These are phyloP conservation scores for Theristicus caerulescens DNA, from an alignment of 2,113 vertebrate genomes.

Conservation along the genomic window DNA sequence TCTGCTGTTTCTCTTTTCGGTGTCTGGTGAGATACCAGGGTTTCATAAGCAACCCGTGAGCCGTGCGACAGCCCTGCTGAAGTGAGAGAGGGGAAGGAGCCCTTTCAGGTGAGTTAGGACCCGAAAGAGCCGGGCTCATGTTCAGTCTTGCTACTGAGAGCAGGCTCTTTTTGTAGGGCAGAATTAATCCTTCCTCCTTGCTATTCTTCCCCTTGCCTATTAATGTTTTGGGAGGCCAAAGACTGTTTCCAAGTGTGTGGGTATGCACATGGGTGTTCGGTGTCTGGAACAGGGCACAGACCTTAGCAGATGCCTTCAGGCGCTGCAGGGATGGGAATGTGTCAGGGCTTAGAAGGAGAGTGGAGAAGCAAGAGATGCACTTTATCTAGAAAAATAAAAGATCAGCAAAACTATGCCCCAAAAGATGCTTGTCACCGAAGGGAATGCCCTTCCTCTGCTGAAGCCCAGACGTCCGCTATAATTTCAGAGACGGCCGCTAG, in stretches of 20 bases:
- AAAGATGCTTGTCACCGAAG: neutral
- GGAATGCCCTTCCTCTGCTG: neutral
- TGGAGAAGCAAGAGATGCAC: neutral
- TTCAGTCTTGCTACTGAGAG: neutral
- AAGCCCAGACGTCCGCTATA: fast-evolving
- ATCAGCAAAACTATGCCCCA: neutral
- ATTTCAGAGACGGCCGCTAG: neutral
- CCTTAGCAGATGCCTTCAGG: neutral
- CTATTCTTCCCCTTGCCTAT: neutral
- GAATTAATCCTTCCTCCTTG: neutral
- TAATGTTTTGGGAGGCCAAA: neutral
- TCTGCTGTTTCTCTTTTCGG: neutral
- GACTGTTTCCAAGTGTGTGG: neutral
- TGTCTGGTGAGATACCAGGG: neutral
- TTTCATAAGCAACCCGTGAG: fast-evolving
- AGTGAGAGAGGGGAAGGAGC: neutral
- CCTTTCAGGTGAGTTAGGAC: too few relatives aligned
- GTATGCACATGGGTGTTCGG: neutral
- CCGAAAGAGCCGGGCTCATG: neutral
- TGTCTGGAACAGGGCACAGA: neutral
- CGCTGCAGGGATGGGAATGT: neutral
- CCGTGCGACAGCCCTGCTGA: neutral
- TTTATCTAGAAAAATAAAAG: neutral
- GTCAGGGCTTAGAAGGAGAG: neutral
- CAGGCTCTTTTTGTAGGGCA: neutral